Percentiles rank a stretch among this genome's conserved stretches.
Conservation (phyloP, 1,140 invertebrate genomes). For the Argopecten irradians region DNA sequence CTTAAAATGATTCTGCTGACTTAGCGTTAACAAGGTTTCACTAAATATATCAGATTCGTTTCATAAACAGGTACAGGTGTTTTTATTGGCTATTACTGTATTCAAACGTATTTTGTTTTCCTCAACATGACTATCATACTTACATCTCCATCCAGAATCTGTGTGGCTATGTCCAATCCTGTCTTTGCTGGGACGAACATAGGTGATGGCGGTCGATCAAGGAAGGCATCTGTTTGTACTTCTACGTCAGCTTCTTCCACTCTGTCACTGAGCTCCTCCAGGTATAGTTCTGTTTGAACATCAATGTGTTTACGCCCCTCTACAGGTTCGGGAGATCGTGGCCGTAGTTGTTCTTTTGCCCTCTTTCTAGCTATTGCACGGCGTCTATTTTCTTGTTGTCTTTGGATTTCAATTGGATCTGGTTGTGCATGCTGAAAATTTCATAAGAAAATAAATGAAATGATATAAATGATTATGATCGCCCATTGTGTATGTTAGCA, state of each 20-base stretch:
- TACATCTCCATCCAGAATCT: slow-evolving; percentile 92
- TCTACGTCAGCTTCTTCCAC: slow-evolving; percentile 83
- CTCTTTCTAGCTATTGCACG: slow-evolving; percentile 75
- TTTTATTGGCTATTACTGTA: too few species aligned
- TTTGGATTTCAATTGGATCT: slow-evolving; percentile 77
- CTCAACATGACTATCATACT: slow-evolving; percentile 68
- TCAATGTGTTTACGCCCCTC: slow-evolving; percentile 87
- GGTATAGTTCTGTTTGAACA: slow-evolving; percentile 91
- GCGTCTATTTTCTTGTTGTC: slow-evolving; percentile 74
- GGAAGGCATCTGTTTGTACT: slow-evolving; percentile 91
- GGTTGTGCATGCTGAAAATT: slow-evolving; percentile 72
- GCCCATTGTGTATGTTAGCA: too few species aligned
- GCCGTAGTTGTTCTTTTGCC: slow-evolving; percentile 75
- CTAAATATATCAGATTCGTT: too few species aligned
- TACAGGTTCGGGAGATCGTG: slow-evolving; percentile 79
- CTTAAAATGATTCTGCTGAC: too few species aligned
- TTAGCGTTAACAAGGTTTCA: too few species aligned
- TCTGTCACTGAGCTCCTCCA: slow-evolving; percentile 85
- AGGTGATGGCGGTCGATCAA: slow-evolving; percentile 86
- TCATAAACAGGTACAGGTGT: too few species aligned
- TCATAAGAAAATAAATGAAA: background rate
- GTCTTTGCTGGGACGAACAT: slow-evolving; percentile 86
- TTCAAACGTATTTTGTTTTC: background rate
- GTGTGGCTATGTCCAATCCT: slow-evolving; percentile 87
- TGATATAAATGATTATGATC: background rate